Evolutionary conservation across 2,888 invertebrate species (phyloP), one percentile per base, ranked within the genome.

Genomic region (Beris chalybata): DNA sequence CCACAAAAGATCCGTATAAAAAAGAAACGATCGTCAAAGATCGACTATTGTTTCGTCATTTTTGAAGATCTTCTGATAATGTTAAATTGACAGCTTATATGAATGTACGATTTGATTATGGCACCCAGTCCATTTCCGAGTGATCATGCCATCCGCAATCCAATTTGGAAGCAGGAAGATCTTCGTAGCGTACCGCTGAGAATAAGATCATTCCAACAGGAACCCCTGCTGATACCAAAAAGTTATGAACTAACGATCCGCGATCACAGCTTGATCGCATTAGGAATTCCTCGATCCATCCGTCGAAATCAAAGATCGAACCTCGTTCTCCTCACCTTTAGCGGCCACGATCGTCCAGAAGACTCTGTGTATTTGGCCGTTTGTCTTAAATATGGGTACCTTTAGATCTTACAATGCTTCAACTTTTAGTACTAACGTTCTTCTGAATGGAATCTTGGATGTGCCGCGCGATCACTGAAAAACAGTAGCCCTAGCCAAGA

Each of bases 401-500:
- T 38, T 3, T 4, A 38, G 38, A 38, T 22, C 38, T 5, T 38
- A 38, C 38, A 38, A 9, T 45, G 31, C 5, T 29, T 29, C 50
- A 52, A 30, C 11, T 29, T 52, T 15, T 52, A n/a, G 52, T 52
- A 52, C 52, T 13, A 7, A 52, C 6, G n/a, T 52, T 13, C 22
- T 3, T 38, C 38, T 38, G 38, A 5, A 38, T 38, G 38, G 38
- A 38, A 38, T 38, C 38, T 38, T 38, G 38, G 38, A 38, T 38
- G 38, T 38, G 38, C 32, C 61, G 38, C 61, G 61, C 50, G 67
- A 61, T 47, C 65, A 65, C 56, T 67, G 69, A 69, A 69, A 69
- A 69, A 69, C 69, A 63, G 69, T 69, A 69, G 69, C 69, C 67
- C 69, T 65, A 55, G 69, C 59, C 52, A 67, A 64, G 69, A 69